Base-by-base conservation (phyloP, 2,797 vertebrate genomes). In the Leucoraja ocellata region DNA sequence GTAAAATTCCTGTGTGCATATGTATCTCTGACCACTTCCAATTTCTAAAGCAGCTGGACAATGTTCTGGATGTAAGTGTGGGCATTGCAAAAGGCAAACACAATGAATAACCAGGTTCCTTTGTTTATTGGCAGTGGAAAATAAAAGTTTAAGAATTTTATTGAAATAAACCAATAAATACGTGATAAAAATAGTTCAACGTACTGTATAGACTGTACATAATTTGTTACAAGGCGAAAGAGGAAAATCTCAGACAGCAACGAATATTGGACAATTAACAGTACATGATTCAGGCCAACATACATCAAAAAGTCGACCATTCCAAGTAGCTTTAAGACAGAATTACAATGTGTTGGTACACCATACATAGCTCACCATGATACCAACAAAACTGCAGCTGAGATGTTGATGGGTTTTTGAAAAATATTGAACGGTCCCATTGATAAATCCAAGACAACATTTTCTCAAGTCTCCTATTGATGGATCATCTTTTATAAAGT, bases 111-210 rank as follows among this genome's bases (percentile, higher is more conserved):
- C 23, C 18, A 65, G 61, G 94, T 94, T 94, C 94, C 94, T 94
- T 94, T 77, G 93, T 95, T 95, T 96, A 97, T 95, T 97, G 97
- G 98, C 98, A 98, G 98, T 98, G 97, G 96, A 98, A 98, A 98
- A 98, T 96, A 96, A 92, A 92, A 95, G 97, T 97, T 98, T 98
- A 98, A 98, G 98, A 97, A 98, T 97, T 99, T 99, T 99, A 98
- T 98, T 98, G 98, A 98, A 98, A 98, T 97, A 98, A 98, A 98
- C 97, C 98, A 99, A 99, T 99, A 99, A 99, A 99, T 98, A 99
- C 98, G 98, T 99, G 98, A 98, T 99, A 99, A 99, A 99, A 99
- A 99, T 97, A 98, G 98, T 97, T 98, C 97, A 97, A 98, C 98
- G 98, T 97, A 97, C 96, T 97, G 39, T 92, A 92, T 96, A 96